Percentiles rank a stretch among this genome's conserved stretches.
phyloP scores from a whole-genome alignment of 2,888 invertebrate genomes.

The Quadroppia sp. region DNA sequence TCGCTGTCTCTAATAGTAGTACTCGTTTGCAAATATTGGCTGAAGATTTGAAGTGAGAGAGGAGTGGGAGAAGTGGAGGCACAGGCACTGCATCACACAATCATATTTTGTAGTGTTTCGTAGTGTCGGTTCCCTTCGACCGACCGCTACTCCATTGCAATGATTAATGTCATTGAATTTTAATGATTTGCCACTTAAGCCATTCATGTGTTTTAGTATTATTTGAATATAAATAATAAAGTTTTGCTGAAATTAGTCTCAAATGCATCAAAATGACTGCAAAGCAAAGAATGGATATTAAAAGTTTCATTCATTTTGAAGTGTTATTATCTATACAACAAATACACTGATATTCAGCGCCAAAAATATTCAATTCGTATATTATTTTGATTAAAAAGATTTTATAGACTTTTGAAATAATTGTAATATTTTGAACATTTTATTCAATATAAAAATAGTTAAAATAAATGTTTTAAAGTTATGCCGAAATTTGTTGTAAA shows the following conservation, averaged over 20 bases:
- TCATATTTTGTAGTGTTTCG: background rate
- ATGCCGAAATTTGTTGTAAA: too few relatives aligned
- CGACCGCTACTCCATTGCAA: background rate
- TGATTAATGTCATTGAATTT: slow-evolving; percentile 19
- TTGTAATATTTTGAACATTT: too few relatives aligned
- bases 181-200: background rate
- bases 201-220: background rate
- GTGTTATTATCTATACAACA: too few relatives aligned
- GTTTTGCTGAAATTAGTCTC: background rate
- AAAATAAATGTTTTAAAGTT: too few relatives aligned
- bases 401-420: too few relatives aligned
- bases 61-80: background rate
- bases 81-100: background rate
- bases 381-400: too few relatives aligned
- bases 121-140: slow-evolving; percentile 2
- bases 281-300: too few relatives aligned
- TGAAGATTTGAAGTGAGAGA: background rate
- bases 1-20: background rate
- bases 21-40: slow-evolving; percentile 14
- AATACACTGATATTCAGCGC: too few relatives aligned
- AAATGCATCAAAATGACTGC: too few relatives aligned
- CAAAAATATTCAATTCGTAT: too few relatives aligned
- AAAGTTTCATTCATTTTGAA: too few relatives aligned
- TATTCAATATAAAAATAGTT: too few relatives aligned
- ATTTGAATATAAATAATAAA: slow-evolving; percentile 4